Percentiles rank a stretch among this genome's conserved stretches.
phyloP scores from a whole-genome alignment of 2,113 vertebrate genomes.

The Urocynchramus pylzowi region DNA sequence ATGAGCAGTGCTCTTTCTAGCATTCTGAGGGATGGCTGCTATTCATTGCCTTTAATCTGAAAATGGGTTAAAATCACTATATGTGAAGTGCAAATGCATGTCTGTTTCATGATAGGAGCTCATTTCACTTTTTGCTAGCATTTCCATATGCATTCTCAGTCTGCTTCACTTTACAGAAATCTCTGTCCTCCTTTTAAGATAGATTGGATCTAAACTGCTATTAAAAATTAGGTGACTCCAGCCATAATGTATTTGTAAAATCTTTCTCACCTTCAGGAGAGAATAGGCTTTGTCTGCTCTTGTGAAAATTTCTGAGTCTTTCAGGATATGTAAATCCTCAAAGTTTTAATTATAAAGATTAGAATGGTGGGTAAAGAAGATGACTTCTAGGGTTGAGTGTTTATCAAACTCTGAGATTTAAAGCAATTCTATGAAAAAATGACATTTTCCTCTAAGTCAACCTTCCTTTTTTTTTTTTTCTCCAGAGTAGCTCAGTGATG shows the following conservation, averaged over 20 bases:
- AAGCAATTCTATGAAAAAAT: not conserved
- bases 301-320: not conserved
- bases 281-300: not conserved
- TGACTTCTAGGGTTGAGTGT: not conserved
- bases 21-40: not conserved
- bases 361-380: not conserved
- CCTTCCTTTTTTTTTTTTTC: not conserved
- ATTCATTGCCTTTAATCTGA: not conserved
- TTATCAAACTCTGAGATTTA: not conserved
- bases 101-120: not conserved
- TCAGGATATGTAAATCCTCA: not conserved
- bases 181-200: not conserved
- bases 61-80: not conserved
- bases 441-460: not conserved
- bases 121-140: not conserved
- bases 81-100: not conserved
- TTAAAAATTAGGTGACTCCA: not conserved
- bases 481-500: not conserved
- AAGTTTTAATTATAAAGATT: not conserved
- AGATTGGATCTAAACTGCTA: not conserved
- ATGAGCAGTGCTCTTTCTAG: not conserved
- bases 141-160: not conserved
- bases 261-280: not conserved
- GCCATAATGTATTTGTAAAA: not conserved
- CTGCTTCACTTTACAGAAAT: not conserved